These are phyloP conservation scores for Mesitornis unicolor DNA, from an alignment of 2,113 vertebrate species.

Conservation along the genomic window DNA sequence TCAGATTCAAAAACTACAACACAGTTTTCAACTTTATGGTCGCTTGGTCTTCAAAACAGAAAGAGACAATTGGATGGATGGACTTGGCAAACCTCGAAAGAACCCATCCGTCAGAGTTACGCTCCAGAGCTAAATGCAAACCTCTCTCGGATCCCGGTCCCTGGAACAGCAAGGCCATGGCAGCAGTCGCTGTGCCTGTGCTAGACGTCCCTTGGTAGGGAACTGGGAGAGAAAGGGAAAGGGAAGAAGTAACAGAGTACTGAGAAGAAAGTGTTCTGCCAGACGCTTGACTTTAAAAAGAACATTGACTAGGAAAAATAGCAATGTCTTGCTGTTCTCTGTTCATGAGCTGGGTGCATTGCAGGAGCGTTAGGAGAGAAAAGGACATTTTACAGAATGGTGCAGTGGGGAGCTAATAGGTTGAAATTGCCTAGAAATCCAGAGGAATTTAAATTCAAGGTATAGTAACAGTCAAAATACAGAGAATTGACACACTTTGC, in stretches of 20 bases:
- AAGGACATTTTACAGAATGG: neutral
- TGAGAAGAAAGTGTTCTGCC: neutral
- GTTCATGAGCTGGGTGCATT: neutral
- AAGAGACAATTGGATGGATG: constrained; percentile 54
- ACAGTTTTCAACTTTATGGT: constrained; percentile 50
- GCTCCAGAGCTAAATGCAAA: constrained; percentile 25
- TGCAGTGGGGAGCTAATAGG: neutral
- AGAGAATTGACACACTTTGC: neutral
- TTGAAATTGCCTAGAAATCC: neutral
- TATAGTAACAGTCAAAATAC: neutral
- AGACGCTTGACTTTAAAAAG: neutral
- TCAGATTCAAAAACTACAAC: constrained; percentile 63
- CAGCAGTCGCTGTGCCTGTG: neutral
- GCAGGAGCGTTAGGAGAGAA: neutral
- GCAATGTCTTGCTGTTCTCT: neutral
- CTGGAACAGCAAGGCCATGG: neutral
- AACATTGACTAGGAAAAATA: neutral
- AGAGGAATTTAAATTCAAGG: neutral
- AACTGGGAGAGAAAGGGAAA: neutral
- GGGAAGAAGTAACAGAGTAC: neutral
- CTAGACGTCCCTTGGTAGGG: neutral
- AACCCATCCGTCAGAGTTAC: constrained; percentile 40
- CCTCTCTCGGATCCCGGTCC: neutral
- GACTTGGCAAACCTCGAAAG: constrained; percentile 49
- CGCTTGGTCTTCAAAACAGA: constrained; percentile 49